These are phyloP conservation scores for Prosapia bicincta DNA, from an alignment of 2,888 invertebrate genomes.

Conservation along the genomic window DNA sequence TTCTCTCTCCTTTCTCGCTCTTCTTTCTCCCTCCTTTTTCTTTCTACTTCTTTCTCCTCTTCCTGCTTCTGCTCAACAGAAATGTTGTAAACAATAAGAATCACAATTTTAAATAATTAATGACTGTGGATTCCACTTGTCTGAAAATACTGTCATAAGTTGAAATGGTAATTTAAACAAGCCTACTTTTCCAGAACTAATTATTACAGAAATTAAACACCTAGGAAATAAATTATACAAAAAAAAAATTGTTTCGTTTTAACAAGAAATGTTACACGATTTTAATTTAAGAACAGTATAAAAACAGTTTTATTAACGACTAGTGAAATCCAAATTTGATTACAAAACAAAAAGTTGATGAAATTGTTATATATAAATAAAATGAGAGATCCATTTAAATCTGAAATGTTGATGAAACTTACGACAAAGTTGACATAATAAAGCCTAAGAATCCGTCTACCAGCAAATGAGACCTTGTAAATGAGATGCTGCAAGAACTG, in stretches of 20 bases:
- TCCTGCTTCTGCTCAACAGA: constrained; percentile 64
- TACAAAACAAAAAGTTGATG: background rate
- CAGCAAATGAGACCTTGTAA: background rate
- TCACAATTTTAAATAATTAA: background rate
- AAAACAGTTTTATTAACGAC: background rate
- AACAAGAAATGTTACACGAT: background rate
- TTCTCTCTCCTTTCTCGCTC: constrained; percentile 38
- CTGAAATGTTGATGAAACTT: constrained; percentile 5
- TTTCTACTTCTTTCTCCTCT: constrained; percentile 64
- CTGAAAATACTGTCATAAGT: background rate
- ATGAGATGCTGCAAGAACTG: background rate
- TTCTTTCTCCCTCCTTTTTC: constrained; percentile 43
- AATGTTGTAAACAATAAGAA: background rate
- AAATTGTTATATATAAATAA: background rate
- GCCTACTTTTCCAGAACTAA: background rate
- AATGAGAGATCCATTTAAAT: background rate
- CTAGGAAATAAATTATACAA: background rate
- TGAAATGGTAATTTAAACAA: background rate
- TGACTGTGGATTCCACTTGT: background rate
- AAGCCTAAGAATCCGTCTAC: background rate
- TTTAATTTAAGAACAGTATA: background rate
- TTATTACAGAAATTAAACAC: background rate
- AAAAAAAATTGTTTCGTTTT: constrained; percentile 3
- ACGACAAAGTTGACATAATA: background rate
- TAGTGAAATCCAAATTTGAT: background rate